Percentiles rank a stretch among this genome's conserved stretches.
phyloP scores from a whole-genome alignment of 2,797 vertebrate genomes.

The Malurus leucopterus region DNA sequence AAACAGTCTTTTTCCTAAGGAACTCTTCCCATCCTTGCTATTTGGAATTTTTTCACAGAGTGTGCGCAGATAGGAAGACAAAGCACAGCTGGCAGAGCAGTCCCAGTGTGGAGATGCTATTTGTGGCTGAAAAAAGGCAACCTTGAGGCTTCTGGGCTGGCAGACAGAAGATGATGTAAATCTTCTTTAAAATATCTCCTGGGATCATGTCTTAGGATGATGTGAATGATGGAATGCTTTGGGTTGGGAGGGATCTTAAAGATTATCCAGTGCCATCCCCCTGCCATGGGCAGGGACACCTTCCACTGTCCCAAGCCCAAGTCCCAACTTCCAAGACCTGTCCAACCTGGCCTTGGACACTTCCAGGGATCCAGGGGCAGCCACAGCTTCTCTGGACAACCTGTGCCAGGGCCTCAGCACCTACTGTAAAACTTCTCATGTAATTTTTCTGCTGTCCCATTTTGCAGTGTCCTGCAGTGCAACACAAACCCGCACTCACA shows the following conservation, averaged over 20 bases:
- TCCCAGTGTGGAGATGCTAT: not conserved
- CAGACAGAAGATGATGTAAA: not conserved
- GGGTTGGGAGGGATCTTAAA: not conserved
- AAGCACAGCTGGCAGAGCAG: not conserved
- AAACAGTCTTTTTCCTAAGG: not conserved
- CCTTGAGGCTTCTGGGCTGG: not conserved
- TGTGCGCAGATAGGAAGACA: not conserved
- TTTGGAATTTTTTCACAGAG: not conserved
- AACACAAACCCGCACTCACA: not conserved
- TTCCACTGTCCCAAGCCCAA: not conserved
- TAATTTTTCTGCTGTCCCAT: not conserved
- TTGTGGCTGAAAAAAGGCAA: not conserved
- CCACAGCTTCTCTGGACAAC: not conserved
- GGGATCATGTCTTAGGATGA: not conserved
- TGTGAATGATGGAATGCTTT: not conserved
- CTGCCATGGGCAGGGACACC: accelerated
- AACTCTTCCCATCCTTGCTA: not conserved
- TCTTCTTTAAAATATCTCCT: not conserved
- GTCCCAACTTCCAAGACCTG: accelerated
- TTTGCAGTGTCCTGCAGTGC: not conserved
- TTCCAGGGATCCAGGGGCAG: not conserved
- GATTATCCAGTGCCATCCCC: accelerated
- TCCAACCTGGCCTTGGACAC: not conserved
- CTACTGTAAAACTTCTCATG: not conserved
- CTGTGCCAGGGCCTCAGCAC: not conserved